A percentile compares a stretch with the other conserved stretches of the same genome.
These are phyloP conservation scores for Eremophila alpestris DNA, from an alignment of 2,797 vertebrate species.

Conservation along the genomic window DNA sequence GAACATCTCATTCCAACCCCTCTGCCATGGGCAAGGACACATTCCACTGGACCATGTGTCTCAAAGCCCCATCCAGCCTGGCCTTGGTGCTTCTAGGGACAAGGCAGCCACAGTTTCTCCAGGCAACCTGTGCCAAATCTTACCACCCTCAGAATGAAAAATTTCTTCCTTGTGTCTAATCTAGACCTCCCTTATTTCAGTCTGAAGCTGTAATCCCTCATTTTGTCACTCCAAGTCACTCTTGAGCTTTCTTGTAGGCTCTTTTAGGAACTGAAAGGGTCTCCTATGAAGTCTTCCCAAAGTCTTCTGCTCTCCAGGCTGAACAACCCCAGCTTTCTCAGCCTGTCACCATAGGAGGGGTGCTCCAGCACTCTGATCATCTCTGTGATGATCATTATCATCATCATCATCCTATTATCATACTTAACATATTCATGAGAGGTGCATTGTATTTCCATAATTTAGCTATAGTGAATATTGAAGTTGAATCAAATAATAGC, in stretches of 20 bases:
- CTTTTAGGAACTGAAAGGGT: not conserved
- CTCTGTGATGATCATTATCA: not conserved
- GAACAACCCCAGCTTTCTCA: not conserved
- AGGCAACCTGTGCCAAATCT: not conserved
- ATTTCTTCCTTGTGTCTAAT: not conserved
- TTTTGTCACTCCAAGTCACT: not conserved
- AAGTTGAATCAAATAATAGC: not conserved
- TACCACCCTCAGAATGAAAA: not conserved
- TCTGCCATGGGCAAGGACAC: not conserved
- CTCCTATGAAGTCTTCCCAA: not conserved
- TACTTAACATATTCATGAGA: not conserved
- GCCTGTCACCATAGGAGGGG: not conserved
- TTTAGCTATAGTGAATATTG: not conserved
- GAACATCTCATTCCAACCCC: not conserved
- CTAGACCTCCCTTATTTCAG: too few relatives aligned
- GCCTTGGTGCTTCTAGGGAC: not conserved
- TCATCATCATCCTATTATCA: too few relatives aligned
- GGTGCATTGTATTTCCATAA: not conserved
- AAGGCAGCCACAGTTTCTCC: not conserved
- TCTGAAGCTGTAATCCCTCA: too few relatives aligned
- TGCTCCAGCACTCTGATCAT: not conserved
- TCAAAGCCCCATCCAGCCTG: not conserved
- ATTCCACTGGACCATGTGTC: not conserved
- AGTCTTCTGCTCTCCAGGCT: not conserved
- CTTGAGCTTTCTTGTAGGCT: rapidly evolving